A percentile compares a stretch with the other conserved stretches of the same genome.
These are phyloP conservation scores for Enteromius argenteus DNA, from an alignment of 2,797 vertebrate genomes.

Conservation along the genomic window DNA sequence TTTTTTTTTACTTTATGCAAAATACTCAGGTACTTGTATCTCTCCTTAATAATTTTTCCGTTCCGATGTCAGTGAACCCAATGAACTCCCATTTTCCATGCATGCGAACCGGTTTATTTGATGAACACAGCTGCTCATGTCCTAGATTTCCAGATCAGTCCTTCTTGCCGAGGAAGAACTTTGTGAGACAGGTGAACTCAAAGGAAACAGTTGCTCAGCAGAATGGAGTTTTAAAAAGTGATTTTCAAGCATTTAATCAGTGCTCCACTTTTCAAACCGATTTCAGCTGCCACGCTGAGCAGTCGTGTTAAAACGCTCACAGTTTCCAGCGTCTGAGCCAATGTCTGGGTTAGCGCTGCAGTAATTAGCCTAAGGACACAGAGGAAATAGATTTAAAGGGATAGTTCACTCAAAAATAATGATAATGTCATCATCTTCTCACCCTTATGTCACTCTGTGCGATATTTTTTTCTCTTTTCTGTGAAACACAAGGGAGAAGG, in stretches of 20 bases:
- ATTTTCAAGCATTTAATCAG: constrained; percentile 49
- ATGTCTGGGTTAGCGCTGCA: constrained; percentile 1
- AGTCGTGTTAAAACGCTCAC: constrained; percentile 26
- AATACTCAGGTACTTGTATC: neutral
- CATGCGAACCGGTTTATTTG: neutral
- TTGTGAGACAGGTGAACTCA: constrained; percentile 33
- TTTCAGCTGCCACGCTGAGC: constrained; percentile 21
- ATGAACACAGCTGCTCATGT: constrained; percentile 6
- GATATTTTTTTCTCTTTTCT: neutral
- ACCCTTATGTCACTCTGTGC: neutral
- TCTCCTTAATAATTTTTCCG: neutral
- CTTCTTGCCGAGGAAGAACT: neutral
- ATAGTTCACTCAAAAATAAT: constrained; percentile 13
- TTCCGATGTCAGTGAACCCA: neutral
- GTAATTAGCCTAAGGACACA: constrained; percentile 27
- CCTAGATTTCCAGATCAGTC: constrained; percentile 49
- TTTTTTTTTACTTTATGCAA: neutral
- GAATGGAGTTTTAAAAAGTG: constrained; percentile 44
- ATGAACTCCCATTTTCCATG: constrained; percentile 8
- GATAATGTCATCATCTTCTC: neutral
- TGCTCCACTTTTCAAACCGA: constrained; percentile 35
- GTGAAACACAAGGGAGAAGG: neutral
- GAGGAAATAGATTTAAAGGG: constrained; percentile 4
- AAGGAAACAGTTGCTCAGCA: constrained; percentile 46
- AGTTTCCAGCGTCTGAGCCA: constrained; percentile 12